A percentile compares a stretch with the other conserved stretches of the same genome.
Conservation (phyloP, 2,113 vertebrate species). For the Neolamprologus modestus region DNA sequence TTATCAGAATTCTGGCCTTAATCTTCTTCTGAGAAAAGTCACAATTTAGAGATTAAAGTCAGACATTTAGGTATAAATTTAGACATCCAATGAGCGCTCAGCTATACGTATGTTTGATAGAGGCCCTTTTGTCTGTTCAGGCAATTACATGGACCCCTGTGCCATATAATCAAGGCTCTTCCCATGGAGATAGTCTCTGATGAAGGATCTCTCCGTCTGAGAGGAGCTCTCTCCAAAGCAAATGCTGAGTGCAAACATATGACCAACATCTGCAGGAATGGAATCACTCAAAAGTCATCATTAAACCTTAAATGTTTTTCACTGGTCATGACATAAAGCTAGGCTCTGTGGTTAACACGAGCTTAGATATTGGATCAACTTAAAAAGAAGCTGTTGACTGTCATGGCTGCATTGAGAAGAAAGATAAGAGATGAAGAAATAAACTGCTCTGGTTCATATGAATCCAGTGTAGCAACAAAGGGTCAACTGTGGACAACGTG, state of each 20-base stretch:
- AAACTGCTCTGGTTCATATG: neutral
- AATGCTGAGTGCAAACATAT: neutral
- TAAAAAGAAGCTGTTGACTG: neutral
- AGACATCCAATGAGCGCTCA: neutral
- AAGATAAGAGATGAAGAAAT: neutral
- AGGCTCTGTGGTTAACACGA: neutral
- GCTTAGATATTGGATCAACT: neutral
- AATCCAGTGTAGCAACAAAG: neutral
- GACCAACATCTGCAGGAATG: neutral
- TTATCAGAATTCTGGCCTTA: neutral
- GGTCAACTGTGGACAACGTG: neutral
- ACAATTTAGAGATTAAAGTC: neutral
- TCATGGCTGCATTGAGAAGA: neutral
- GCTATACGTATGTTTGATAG: constrained; percentile 1
- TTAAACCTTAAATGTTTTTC: neutral
- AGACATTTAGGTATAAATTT: neutral
- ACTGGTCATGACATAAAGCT: neutral
- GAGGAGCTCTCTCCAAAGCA: neutral
- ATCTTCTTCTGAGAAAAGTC: neutral
- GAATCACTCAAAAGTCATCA: neutral
- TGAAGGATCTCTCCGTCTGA: neutral
- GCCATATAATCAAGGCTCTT: constrained; percentile 27
- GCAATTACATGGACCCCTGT: constrained; percentile 2
- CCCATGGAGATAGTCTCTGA: constrained; percentile 1
- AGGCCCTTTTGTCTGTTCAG: constrained; percentile 1